Evolutionary conservation across 2,113 vertebrate species (phyloP).

Genomic region (Miniopterus natalensis): DNA sequence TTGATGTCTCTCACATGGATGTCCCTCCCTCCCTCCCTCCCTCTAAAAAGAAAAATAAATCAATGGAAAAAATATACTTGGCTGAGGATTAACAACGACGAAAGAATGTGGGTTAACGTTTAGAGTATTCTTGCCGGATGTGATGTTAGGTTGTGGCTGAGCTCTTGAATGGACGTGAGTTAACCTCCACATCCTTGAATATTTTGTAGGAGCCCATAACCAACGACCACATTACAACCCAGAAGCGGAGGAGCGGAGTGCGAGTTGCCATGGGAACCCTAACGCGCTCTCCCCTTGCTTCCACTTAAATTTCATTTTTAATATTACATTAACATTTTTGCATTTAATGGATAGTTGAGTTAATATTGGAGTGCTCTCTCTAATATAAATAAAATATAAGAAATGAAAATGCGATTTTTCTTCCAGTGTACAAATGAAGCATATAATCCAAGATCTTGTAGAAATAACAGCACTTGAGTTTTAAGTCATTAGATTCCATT

Average conservation of each 20-base stretch:
- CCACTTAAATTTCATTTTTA: slow-evolving; percentile 82
- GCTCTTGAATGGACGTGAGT: slow-evolving; percentile 57
- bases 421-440: slow-evolving; percentile 75
- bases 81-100: too few species aligned
- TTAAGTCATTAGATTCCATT: slow-evolving; percentile 72
- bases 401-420: slow-evolving; percentile 84
- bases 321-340: slow-evolving; percentile 83
- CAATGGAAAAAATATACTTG: too few species aligned
- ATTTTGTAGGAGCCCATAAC: slow-evolving; percentile 63
- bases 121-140: neutral
- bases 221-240: slow-evolving; percentile 69
- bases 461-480: slow-evolving; percentile 77
- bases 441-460: slow-evolving; percentile 60
- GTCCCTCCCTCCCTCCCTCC: too few species aligned
- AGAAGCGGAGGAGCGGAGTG: slow-evolving; percentile 57
- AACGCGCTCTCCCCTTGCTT: slow-evolving; percentile 75
- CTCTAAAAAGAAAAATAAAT: too few species aligned
- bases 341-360: slow-evolving; percentile 83
- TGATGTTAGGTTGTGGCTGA: neutral
- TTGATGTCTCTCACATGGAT: too few species aligned
- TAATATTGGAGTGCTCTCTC: slow-evolving; percentile 76
- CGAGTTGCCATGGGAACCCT: slow-evolving; percentile 79
- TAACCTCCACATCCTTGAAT: slow-evolving; percentile 71
- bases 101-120: slow-evolving; percentile 30
- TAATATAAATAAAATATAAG: slow-evolving; percentile 84